Evolutionary conservation across 2,113 vertebrate genomes (phyloP).

Genomic region (Solenodon paradoxus): DNA sequence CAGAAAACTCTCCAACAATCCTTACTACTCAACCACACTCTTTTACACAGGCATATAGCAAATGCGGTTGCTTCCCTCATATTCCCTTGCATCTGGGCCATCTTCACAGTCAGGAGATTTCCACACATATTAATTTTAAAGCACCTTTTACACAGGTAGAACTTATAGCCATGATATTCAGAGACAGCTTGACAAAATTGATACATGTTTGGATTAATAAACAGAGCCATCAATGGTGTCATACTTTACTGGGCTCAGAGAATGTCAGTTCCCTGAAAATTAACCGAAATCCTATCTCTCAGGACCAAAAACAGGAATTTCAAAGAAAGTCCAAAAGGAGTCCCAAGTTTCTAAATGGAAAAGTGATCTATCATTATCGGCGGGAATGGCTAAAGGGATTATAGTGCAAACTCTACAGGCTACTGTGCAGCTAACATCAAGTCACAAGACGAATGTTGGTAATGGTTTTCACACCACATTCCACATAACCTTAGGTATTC

Average conservation of each 20-base stretch:
- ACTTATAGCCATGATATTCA: not conserved
- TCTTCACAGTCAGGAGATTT: not conserved
- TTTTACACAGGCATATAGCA: no score
- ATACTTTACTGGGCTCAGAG: not conserved
- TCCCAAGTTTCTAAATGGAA: not conserved
- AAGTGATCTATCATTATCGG: no score
- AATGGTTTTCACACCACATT: not conserved
- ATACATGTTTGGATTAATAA: not conserved
- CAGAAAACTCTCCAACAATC: no score
- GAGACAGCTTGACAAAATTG: not conserved
- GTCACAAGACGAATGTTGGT: accelerated
- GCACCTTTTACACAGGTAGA: not conserved
- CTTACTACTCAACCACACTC: no score
- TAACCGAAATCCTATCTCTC: not conserved
- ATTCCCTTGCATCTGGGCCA: not conserved
- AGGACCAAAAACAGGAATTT: not conserved
- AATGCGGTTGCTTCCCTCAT: accelerated
- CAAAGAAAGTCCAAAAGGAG: not conserved
- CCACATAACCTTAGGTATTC: not conserved
- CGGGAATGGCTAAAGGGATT: not conserved
- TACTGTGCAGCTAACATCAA: not conserved
- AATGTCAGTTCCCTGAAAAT: not conserved
- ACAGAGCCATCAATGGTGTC: not conserved
- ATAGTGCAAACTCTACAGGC: accelerated
- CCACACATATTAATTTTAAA: not conserved